A percentile compares a stretch with the other conserved stretches of the same genome.
Evolutionary conservation across 2,888 invertebrate species (phyloP).

Genomic region (Macrostomum cliftonense): DNA sequence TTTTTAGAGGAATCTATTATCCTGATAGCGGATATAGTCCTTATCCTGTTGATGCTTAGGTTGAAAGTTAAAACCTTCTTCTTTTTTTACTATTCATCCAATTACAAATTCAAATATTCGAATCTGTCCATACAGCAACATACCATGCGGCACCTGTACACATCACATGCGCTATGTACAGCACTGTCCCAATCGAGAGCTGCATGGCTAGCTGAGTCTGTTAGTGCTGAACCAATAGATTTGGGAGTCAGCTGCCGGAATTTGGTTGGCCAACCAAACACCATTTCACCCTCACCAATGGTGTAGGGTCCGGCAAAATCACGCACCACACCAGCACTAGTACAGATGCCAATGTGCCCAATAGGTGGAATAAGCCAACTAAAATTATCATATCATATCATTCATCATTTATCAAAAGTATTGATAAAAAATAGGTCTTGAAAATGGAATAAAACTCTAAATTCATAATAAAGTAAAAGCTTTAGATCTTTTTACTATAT

Average conservation of each 20-base stretch:
- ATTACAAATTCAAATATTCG: slow-evolving; percentile 11
- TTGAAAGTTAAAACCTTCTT: no score
- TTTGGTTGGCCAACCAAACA: slow-evolving; percentile 41
- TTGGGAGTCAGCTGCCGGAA: slow-evolving; percentile 48
- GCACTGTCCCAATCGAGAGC: slow-evolving; percentile 61
- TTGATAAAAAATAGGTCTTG: not conserved
- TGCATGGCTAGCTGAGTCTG: slow-evolving; percentile 49
- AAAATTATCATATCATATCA: not conserved
- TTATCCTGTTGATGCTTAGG: no score
- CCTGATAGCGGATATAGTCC: no score
- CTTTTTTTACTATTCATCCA: no score
- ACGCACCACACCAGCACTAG: slow-evolving; percentile 65
- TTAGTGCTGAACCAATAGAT: no score
- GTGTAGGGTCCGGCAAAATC: slow-evolving; percentile 93
- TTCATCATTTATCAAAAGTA: no score
- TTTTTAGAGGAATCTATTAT: no score
- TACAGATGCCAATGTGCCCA: slow-evolving; percentile 91
- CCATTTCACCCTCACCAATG: slow-evolving; percentile 52
- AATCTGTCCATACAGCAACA: slow-evolving; percentile 3
- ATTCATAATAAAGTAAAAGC: no score
- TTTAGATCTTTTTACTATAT: no score
- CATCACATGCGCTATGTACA: slow-evolving; percentile 73
- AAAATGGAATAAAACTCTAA: no score
- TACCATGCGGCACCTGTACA: slow-evolving; percentile 74
- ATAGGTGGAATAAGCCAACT: slow-evolving; percentile 89